Base-by-base conservation (phyloP, 2,797 vertebrate genomes). In the Phrynocephalus guinanensis region DNA sequence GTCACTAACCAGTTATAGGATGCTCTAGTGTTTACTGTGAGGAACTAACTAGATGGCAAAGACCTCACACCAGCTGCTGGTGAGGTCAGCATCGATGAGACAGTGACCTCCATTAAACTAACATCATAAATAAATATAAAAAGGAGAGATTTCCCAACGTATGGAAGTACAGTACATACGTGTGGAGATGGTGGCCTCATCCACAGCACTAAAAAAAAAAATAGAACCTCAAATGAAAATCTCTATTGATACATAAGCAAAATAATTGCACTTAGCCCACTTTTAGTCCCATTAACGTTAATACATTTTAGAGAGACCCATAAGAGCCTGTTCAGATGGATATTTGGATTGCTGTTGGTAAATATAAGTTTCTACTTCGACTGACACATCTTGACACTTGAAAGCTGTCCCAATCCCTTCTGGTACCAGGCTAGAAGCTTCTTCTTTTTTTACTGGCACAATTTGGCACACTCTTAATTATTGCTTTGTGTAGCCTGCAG, bases 191-290 rank as follows among this genome's bases (percentile, higher is more conserved):
- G 20, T 68, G 24, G 75, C 15, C n/a, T 20, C 1, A 67, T 77
- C 67, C 20, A 60, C 5, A 63, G 20, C 16, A n/a, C 8, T 22
- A 24, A 33, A 48, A 5, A 50, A 50, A 82, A 71, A 10, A 81
- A 73, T 11, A 48, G 81, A 26, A 66, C 33, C n/a, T 71, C 66
- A 67, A 86, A 68, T 71, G 76, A 44, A 52, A 28, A 33, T 76
- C 48, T 28, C 60, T 82, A 24, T 82, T 56, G 24, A 33, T 68
- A 67, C 50, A 8, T 1, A 79, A 63, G 24, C 56, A 79, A 80
- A 73, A 70, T 87, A 82, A 82, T 68, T 60, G 60, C 56, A 76
- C 76, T 87, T 87, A 67, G 33, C 44, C 30, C 71, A 75, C 9
- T 82, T 67, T 87, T 44, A 87, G 28, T 67, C 70, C 33, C 26